Conservation (phyloP, 2,888 invertebrate species). For the Tinea semifulvella region DNA sequence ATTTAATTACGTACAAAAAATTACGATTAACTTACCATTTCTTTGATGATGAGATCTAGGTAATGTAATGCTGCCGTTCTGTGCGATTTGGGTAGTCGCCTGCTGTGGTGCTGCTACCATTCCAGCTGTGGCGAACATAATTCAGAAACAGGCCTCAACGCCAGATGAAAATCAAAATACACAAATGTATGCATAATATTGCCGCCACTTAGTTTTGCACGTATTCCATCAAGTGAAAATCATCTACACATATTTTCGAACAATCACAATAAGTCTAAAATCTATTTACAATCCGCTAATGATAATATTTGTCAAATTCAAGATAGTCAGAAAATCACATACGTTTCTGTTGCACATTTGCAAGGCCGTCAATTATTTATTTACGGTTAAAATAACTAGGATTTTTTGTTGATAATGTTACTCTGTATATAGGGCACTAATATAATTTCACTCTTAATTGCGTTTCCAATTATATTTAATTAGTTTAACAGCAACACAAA, state of each 20-base stretch:
- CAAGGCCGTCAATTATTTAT: slow-evolving; percentile 38
- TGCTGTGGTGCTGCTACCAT: slow-evolving; percentile 57
- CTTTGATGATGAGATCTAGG: slow-evolving; percentile 61
- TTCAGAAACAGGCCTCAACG: slow-evolving; percentile 33
- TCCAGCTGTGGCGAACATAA: slow-evolving; percentile 52
- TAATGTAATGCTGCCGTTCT: slow-evolving; percentile 57
- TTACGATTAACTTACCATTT: slow-evolving; percentile 45
- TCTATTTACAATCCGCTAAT: not conserved
- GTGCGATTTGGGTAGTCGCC: slow-evolving; percentile 50
- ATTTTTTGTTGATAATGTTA: not conserved
- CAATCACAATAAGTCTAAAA: not conserved
- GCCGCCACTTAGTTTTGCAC: slow-evolving; percentile 26
- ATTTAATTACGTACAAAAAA: too few species aligned
- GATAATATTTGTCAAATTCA: not conserved
- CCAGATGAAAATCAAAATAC: slow-evolving; percentile 52
- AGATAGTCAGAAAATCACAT: slow-evolving; percentile 6
- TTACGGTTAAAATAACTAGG: slow-evolving; percentile 6
- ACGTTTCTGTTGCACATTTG: slow-evolving; percentile 22
- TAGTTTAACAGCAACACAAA: slow-evolving; percentile 33
- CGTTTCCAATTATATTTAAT: slow-evolving; percentile 19
- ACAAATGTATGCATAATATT: slow-evolving; percentile 55
- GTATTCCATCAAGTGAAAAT: slow-evolving; percentile 25
- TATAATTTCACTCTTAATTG: slow-evolving; percentile 14
- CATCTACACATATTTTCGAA: not conserved
- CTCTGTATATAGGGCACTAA: slow-evolving; percentile 1